Evolutionary conservation across 2,113 vertebrate genomes (phyloP), one percentile per base, ranked within the genome.

Genomic region (Mormoops blainvillei): DNA sequence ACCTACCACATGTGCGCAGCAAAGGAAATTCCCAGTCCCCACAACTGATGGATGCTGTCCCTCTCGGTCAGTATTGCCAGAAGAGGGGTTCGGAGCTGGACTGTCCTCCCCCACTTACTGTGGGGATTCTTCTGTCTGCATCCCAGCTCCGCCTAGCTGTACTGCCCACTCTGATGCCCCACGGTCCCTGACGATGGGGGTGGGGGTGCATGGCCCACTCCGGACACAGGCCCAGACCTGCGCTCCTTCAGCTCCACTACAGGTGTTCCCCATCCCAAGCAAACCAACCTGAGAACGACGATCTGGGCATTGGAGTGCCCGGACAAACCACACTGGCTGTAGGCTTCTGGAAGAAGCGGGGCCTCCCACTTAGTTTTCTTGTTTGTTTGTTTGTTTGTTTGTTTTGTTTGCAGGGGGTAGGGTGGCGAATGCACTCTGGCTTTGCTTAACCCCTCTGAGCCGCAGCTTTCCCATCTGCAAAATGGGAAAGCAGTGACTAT

Each of bases 131-230:
- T 76, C n/a, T 28, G 12, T 16, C 14, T 38, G 41, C 19, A 26
- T 33, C n/a, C 41, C 7, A 2, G 31, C 16, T 3, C 67, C 65
- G 74, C 52, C 71, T 28, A 4, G 20, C 52, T 7, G 63, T 14
- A 3, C 18, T 11, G 52, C 48, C 2, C 6, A 4, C 13, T 13
- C 31, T 3, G 77, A 70, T 2, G 13, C 20, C 18, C 7, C 3
- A 77, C 1, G 2, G 15, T 18, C 31, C n/a, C n/a, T n/a, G n/a
- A n/a, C n/a, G n/a, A n/a, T n/a, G 33, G 26, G 7, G 16, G 0
- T 0, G 5, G 50, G 38, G 26, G n/a, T 33, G 28, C 11, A 3
- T 43, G 14, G 26, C 26, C 1, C 26, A 26, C 20, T 19, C 73
- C 5, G 5, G 61, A n/a, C 28, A 5, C 16, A 19, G 36, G 36